Conservation (phyloP, 2,113 vertebrate genomes). For the Passer montanus region DNA sequence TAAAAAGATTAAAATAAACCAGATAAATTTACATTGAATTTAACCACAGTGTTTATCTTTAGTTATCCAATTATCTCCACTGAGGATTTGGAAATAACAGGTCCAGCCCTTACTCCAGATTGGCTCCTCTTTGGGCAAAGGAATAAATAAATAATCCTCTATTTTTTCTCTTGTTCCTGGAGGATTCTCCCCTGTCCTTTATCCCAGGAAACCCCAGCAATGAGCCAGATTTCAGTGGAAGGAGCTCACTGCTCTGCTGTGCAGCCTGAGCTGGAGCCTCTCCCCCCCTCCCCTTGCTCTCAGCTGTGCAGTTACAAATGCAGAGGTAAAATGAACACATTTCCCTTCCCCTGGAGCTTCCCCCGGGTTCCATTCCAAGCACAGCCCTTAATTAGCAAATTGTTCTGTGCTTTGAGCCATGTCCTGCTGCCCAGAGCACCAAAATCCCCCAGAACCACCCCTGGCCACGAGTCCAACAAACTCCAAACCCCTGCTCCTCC, state of each 20-base stretch:
- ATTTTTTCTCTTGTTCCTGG: background rate
- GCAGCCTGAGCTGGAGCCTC: background rate
- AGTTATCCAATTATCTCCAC: no score
- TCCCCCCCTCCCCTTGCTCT: background rate
- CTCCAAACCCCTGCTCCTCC: accelerated
- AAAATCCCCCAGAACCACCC: accelerated
- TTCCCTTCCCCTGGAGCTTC: background rate
- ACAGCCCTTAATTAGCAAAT: background rate
- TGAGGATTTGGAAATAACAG: background rate
- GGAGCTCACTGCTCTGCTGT: accelerated
- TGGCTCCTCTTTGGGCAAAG: background rate
- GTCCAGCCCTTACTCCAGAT: background rate
- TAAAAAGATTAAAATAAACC: background rate
- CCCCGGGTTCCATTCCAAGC: background rate
- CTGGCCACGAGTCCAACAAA: accelerated
- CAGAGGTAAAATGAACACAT: background rate
- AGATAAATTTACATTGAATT: background rate
- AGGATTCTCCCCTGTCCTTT: background rate
- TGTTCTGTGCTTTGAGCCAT: accelerated
- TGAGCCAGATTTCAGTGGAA: background rate
- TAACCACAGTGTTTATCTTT: background rate
- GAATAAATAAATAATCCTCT: background rate
- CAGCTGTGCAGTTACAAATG: background rate
- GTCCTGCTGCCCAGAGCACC: background rate
- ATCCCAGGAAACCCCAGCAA: background rate